Conservation (phyloP, 2,888 invertebrate genomes). For the Chelonus formosanus region DNA sequence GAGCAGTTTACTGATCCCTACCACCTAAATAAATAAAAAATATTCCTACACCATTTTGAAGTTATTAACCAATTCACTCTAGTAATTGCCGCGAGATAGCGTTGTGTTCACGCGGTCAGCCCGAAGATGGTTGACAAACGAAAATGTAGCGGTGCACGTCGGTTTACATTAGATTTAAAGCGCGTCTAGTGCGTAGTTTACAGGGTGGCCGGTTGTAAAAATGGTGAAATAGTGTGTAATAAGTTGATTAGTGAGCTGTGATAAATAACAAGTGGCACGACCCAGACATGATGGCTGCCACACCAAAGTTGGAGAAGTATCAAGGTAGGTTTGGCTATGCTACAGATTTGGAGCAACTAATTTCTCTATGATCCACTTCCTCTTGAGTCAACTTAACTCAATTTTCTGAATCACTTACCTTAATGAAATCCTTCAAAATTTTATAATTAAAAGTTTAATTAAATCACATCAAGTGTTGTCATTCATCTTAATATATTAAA, state of each 20-base stretch:
- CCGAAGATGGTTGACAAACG: conserved; percentile 62
- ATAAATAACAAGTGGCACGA: conserved; percentile 42
- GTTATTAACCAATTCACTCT: conserved; percentile 29
- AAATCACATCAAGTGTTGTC: no score
- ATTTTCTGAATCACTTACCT: no score
- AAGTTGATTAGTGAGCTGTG: conserved; percentile 34
- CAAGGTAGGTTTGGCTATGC: conserved; percentile 52
- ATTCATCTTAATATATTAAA: background rate
- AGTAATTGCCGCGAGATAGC: conserved; percentile 49
- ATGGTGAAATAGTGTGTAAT: conserved; percentile 56
- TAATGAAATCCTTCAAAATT: no score
- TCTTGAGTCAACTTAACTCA: no score
- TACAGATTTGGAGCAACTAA: conserved; percentile 15
- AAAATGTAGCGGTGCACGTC: conserved; percentile 63
- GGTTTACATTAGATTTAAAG: conserved; percentile 62
- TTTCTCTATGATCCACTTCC: no score
- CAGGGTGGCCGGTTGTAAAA: conserved; percentile 53
- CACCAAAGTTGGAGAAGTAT: conserved; percentile 62
- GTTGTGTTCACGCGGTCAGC: conserved; percentile 44
- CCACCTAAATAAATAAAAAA: background rate
- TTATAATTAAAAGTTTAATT: no score
- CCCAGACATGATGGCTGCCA: conserved; percentile 55
- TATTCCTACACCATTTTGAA: conserved; percentile 4
- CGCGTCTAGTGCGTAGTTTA: conserved; percentile 56
- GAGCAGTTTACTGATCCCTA: no score